Conservation (phyloP, 2,797 vertebrate species). For the Tangara arthus region DNA sequence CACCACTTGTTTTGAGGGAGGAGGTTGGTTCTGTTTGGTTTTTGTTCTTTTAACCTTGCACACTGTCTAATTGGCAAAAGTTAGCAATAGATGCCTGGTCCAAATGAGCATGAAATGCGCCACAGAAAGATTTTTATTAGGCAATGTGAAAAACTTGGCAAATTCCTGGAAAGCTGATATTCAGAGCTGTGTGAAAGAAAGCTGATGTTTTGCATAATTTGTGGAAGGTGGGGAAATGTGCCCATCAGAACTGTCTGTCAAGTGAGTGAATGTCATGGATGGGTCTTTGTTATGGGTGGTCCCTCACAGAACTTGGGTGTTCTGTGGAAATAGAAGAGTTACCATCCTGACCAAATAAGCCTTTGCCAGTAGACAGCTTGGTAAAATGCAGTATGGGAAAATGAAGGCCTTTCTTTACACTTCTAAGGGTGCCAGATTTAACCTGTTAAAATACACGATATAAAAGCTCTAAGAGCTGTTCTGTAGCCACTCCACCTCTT, state of each 20-base stretch:
- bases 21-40: neutral
- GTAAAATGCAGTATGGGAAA: neutral
- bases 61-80: neutral
- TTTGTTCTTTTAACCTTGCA: slow-evolving; percentile 11
- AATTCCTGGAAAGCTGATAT: slow-evolving; percentile 13
- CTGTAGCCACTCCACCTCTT: neutral
- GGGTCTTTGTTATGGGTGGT: neutral
- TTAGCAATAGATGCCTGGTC: neutral
- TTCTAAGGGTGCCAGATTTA: neutral
- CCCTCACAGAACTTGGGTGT: neutral
- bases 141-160: neutral
- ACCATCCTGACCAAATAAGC: neutral
- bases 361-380: neutral
- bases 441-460: neutral
- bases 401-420: neutral
- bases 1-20: slow-evolving; percentile 4
- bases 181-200: neutral
- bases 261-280: neutral
- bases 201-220: neutral
- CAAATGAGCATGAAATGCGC: neutral
- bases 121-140: neutral
- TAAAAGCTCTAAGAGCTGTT: neutral
- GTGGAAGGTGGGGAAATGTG: neutral
- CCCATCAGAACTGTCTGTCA: neutral
- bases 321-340: neutral